Evolutionary conservation across 2,113 vertebrate genomes (phyloP).

Genomic region (Meleagris gallopavo): DNA sequence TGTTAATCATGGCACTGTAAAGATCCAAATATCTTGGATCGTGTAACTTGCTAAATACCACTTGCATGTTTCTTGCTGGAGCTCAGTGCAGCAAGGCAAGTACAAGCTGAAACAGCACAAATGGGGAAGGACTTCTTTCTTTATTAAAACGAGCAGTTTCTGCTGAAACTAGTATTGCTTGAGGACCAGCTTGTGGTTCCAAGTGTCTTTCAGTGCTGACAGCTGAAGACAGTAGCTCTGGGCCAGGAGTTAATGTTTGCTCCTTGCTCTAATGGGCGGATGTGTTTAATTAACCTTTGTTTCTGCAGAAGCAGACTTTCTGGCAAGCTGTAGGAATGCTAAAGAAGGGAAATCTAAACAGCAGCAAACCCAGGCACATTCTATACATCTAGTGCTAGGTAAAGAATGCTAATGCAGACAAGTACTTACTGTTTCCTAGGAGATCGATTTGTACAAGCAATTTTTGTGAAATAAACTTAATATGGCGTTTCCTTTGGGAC

Average conservation of each 20-base stretch:
- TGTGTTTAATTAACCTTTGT: constrained; percentile 72
- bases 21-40: not conserved
- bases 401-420: constrained; percentile 19
- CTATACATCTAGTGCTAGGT: not conserved
- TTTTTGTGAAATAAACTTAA: not conserved
- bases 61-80: not conserved
- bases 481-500: not conserved
- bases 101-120: constrained; percentile 17
- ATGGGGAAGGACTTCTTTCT: not conserved
- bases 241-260: constrained; percentile 46
- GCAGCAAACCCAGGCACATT: constrained; percentile 7
- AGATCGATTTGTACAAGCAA: not conserved
- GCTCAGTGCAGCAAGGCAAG: not conserved
- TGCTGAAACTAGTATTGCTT: constrained; percentile 57
- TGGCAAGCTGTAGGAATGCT: constrained; percentile 55
- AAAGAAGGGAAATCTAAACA: constrained; percentile 30
- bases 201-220: constrained; percentile 63
- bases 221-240: constrained; percentile 65
- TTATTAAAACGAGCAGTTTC: constrained; percentile 47
- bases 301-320: constrained; percentile 59
- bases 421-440: constrained; percentile 26
- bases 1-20: not conserved
- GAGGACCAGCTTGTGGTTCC: constrained; percentile 50
- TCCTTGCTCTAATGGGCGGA: constrained; percentile 61
- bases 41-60: constrained; percentile 1